Evolutionary conservation across 2,797 vertebrate genomes (phyloP), one percentile per base, ranked within the genome.

Genomic region (Pygocentrus nattereri): DNA sequence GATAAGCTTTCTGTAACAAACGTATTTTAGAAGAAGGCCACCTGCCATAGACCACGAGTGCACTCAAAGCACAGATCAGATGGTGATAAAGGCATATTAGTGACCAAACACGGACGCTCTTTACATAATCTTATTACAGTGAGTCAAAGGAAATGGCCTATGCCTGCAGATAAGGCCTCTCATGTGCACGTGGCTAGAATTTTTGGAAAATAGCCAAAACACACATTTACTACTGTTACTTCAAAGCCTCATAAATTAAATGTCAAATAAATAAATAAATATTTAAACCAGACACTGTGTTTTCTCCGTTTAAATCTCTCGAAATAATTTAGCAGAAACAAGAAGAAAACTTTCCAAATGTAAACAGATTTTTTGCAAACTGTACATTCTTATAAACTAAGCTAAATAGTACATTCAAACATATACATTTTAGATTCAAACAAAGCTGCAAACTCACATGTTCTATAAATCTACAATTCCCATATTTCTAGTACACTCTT

Each of bases 341-440:
- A 4, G 65, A 61, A 56, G 34, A 76, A n/a, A n/a, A n/a, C n/a
- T n/a, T n/a, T n/a, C n/a, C n/a, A n/a, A 78, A 82, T 78, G 82
- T 85, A 82, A 88, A 88, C 83, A 86, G 76, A 78, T 78, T 58
- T 0, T 73, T 65, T 68, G 31, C 82, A 82, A 47, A 69, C 13
- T 81, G 47, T 67, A 23, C 44, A 41, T 68, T 72, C 44, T 54
- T 30, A 25, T 18, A n/a, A 23, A n/a, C 12, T 47, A 31, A 69
- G 68, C 23, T 12, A 44, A 44, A 44, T 12, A 44, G 0, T 25
- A 79, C 56, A 58, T 49, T 41, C 27, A 79, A 64, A 65, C 61
- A 47, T 19, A 12, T 38, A 19, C 23, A 72, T 18, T 13, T 58
- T 25, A 5, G 31, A 65, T 76, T 65, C n/a, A n/a, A n/a, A n/a